A percentile compares a stretch with the other conserved stretches of the same genome.
These are phyloP conservation scores for Eubucco bourcierii DNA, from an alignment of 2,113 vertebrate species.

Conservation along the genomic window DNA sequence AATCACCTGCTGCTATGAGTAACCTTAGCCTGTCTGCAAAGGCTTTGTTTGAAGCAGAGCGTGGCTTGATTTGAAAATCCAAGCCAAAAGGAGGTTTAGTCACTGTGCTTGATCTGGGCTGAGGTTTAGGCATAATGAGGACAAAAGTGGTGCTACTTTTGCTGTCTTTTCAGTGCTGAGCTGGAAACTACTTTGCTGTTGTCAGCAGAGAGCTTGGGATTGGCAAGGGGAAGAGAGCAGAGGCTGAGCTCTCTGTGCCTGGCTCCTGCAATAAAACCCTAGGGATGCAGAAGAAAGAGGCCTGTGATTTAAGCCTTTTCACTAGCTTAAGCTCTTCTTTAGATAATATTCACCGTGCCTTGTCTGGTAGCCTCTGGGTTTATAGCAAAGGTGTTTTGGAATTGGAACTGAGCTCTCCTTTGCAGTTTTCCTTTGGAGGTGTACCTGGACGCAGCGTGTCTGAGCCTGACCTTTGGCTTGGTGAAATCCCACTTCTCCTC, in stretches of 20 bases:
- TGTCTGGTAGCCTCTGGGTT: background rate
- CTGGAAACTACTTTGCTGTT: conserved; percentile 2
- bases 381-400: background rate
- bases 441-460: background rate
- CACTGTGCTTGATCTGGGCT: background rate
- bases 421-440: background rate
- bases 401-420: background rate
- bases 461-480: background rate
- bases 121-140: background rate
- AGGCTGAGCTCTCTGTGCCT: background rate
- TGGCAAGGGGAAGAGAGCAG: background rate
- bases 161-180: background rate
- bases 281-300: background rate
- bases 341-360: background rate
- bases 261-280: conserved; percentile 2
- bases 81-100: background rate
- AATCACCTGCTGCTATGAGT: background rate
- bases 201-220: background rate
- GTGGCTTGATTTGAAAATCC: background rate
- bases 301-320: background rate
- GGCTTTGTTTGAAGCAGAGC: background rate
- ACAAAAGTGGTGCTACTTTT: background rate
- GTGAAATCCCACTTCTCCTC: conserved; percentile 12
- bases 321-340: background rate
- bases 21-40: background rate